phyloP scores from a whole-genome alignment of 64 coral and sea anemone genomes.

The Stylophora pistillata region DNA sequence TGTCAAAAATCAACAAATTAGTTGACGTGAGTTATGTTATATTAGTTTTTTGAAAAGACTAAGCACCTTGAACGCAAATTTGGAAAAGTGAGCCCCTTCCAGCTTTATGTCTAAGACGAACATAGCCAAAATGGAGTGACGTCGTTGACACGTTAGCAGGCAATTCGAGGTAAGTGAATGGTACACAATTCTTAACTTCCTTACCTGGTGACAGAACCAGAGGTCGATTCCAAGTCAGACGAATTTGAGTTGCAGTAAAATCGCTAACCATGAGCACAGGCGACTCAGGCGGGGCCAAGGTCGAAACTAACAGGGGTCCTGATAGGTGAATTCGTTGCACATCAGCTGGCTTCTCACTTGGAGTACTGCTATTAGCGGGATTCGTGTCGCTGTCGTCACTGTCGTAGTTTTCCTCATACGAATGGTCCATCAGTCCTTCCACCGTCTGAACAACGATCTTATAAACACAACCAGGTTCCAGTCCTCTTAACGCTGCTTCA shows the following conservation, averaged over 20 bases:
- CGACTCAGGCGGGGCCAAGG: conserved; percentile 58
- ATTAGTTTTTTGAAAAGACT: too few relatives aligned
- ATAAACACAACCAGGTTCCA: conserved; percentile 77
- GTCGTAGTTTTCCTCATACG: conserved; percentile 36
- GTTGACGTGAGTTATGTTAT: too few relatives aligned
- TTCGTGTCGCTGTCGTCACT: conserved; percentile 16
- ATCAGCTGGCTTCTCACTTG: conserved; percentile 28
- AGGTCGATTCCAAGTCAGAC: conserved; percentile 66
- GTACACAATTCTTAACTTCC: not conserved
- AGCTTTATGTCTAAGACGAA: too few relatives aligned
- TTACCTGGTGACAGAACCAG: conserved; percentile 47
- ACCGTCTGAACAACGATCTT: conserved; percentile 70
- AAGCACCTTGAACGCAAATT: too few relatives aligned
- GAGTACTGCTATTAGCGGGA: conserved; percentile 24
- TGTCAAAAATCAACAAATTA: not conserved
- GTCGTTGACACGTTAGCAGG: too few relatives aligned
- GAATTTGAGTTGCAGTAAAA: conserved; percentile 60
- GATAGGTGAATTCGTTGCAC: conserved; percentile 35
- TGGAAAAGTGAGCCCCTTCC: too few relatives aligned
- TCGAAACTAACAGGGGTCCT: conserved; percentile 47
- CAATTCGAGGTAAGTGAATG: not conserved
- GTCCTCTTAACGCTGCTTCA: conserved; percentile 14
- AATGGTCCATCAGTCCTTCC: conserved; percentile 37
- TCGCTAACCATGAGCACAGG: conserved; percentile 69
- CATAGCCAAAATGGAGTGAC: too few relatives aligned